These are phyloP conservation scores for Spodoptera exigua DNA, from an alignment of 2,888 invertebrate genomes.

Conservation along the genomic window DNA sequence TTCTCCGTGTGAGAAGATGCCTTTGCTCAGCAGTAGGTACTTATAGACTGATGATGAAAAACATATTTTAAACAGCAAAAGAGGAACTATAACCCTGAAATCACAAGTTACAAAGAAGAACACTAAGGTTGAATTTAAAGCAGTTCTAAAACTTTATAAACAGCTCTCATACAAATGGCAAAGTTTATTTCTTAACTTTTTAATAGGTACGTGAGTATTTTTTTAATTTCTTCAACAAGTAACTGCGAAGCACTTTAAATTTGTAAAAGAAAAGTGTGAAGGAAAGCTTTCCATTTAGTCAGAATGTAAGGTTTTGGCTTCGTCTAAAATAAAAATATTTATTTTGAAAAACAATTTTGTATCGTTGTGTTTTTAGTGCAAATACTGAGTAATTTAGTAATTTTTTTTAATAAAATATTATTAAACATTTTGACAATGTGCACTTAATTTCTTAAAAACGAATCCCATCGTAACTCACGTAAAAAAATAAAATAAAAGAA, in stretches of 20 bases:
- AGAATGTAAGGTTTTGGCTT: background rate
- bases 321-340: too few species aligned
- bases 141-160: constrained; percentile 12
- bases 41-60: too few species aligned
- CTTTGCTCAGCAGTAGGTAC: too few species aligned
- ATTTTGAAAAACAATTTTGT: too few species aligned
- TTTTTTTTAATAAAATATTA: too few species aligned
- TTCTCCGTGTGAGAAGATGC: too few species aligned
- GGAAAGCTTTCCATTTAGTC: background rate
- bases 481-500: too few species aligned
- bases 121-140: constrained; percentile 36
- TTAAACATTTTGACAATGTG: too few species aligned
- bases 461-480: too few species aligned
- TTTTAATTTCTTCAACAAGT: constrained; percentile 15
- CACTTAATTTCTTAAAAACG: too few species aligned
- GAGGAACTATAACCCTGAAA: constrained; percentile 4
- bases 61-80: background rate
- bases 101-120: constrained; percentile 26
- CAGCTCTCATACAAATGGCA: constrained; percentile 30
- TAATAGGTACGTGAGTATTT: constrained; percentile 34
- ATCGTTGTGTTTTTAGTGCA: too few species aligned
- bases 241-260: background rate
- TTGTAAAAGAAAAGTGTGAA: background rate
- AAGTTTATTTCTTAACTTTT: constrained; percentile 27
- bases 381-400: too few species aligned